phyloP scores from a whole-genome alignment of 2,888 invertebrate genomes.

The Nomada ruficornis region DNA sequence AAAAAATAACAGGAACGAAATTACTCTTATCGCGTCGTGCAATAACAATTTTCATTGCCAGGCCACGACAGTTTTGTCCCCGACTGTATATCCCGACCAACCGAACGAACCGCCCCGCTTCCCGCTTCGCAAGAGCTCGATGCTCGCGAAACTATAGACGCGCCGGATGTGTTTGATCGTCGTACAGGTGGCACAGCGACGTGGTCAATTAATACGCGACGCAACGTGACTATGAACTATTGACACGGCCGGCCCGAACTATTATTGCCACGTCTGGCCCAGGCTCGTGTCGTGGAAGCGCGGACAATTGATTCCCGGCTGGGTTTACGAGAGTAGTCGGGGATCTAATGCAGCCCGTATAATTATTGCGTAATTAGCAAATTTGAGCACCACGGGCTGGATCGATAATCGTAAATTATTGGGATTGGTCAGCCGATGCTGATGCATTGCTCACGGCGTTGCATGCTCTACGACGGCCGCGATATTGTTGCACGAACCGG shows the following conservation, averaged over 20 bases:
- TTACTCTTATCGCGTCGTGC: too few relatives aligned
- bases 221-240: constrained; percentile 69
- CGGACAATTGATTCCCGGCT: constrained; percentile 67
- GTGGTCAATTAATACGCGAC: constrained; percentile 61
- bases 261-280: constrained; percentile 63
- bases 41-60: too few relatives aligned
- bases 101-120: constrained; percentile 24
- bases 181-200: constrained; percentile 24
- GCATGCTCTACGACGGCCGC: constrained; percentile 51
- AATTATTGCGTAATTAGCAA: constrained; percentile 83
- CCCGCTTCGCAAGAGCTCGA: constrained; percentile 37
- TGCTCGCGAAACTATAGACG: constrained; percentile 66
- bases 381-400: constrained; percentile 78
- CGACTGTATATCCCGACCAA: constrained; percentile 8
- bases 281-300: constrained; percentile 7
- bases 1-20: too few relatives aligned
- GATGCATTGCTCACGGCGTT: constrained; percentile 76
- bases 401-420: constrained; percentile 79
- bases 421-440: constrained; percentile 76
- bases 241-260: constrained; percentile 65
- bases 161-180: constrained; percentile 46
- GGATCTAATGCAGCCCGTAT: constrained; percentile 79
- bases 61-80: constrained; percentile 3
- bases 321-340: constrained; percentile 44
- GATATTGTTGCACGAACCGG: constrained; percentile 59